phyloP scores from a whole-genome alignment of 2,113 vertebrate species.

The Galemys pyrenaicus region DNA sequence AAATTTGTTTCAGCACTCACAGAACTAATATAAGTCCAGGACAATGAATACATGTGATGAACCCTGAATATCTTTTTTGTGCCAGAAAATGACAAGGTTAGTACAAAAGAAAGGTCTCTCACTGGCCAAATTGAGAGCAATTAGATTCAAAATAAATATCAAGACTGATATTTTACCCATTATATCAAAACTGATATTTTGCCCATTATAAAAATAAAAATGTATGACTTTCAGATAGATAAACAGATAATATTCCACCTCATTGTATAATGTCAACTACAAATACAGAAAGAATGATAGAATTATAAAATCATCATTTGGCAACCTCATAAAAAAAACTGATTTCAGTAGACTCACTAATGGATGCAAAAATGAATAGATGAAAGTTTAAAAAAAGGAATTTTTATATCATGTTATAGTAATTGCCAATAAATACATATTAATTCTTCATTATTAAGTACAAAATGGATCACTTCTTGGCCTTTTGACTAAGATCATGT shows the following conservation, averaged over 20 bases:
- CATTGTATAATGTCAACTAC: background rate
- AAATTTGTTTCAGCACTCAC: background rate
- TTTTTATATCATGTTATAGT: background rate
- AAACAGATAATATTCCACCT: background rate
- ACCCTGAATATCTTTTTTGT: background rate
- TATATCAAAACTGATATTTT: background rate
- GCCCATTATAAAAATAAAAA: background rate
- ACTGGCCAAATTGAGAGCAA: background rate
- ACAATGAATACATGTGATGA: background rate
- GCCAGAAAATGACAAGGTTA: background rate
- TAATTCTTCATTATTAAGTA: background rate
- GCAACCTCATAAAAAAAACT: slow-evolving; percentile 36
- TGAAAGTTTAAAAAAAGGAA: background rate
- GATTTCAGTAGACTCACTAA: slow-evolving; percentile 27
- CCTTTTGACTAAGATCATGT: background rate
- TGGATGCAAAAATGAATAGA: background rate
- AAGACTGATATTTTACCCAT: background rate
- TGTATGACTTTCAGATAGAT: background rate
- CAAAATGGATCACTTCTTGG: background rate
- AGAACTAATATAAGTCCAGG: background rate
- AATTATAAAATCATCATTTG: background rate
- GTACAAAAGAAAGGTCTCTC: background rate
- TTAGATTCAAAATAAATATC: slow-evolving; percentile 4
- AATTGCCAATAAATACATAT: background rate
- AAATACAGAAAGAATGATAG: background rate